These are phyloP conservation scores for Dugesia japonica DNA, from an alignment of 2,888 invertebrate genomes.

Conservation along the genomic window DNA sequence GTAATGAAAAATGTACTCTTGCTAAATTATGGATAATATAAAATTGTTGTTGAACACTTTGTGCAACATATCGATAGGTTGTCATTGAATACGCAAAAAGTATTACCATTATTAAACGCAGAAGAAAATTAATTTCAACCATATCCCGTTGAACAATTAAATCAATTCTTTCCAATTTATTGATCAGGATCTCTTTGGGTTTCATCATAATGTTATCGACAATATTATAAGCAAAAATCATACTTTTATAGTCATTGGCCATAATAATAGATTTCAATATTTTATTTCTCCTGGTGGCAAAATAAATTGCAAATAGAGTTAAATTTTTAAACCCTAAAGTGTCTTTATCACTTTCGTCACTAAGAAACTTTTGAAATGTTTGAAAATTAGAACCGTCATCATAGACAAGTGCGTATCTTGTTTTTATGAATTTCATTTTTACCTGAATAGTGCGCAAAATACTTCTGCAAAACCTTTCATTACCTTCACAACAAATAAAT, in stretches of 20 bases:
- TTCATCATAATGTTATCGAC: not conserved
- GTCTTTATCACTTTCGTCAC: not conserved
- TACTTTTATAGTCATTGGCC: not conserved
- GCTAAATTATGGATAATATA: not conserved
- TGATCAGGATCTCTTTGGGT: not conserved
- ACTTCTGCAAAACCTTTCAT: not conserved
- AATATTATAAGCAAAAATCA: not conserved
- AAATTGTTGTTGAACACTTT: not conserved
- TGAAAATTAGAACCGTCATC: not conserved
- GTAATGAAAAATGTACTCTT: not conserved
- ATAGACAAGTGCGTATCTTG: not conserved
- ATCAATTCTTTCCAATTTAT: not conserved
- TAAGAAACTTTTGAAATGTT: not conserved
- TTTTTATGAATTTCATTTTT: not conserved
- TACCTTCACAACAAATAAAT: not conserved
- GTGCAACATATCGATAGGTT: not conserved
- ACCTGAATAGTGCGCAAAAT: not conserved
- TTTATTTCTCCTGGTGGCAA: not conserved
- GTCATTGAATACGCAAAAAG: not conserved
- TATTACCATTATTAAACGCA: not conserved
- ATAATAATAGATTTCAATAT: not conserved
- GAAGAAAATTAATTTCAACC: not conserved
- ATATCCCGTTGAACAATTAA: not conserved
- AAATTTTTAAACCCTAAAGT: not conserved
- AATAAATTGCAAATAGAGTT: not conserved